Evolutionary conservation across 37 sponge, comb jelly and placozoan species (phyloP), one percentile per base, ranked within the genome.

Genomic region (Dysidea cf. avara): DNA sequence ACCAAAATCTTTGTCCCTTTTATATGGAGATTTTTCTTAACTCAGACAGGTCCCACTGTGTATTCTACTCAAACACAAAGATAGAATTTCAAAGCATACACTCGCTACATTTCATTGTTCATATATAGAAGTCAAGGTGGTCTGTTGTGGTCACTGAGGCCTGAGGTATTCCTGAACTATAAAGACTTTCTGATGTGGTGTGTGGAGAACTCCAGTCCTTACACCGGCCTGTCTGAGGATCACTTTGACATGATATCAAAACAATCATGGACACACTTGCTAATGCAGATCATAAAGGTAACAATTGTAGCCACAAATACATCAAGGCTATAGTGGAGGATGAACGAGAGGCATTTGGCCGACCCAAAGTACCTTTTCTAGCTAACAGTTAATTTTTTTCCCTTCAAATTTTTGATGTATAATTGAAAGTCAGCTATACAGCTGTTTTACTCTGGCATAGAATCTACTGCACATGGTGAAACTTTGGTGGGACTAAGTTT

Each of bases 251-350:
- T 58, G 1, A 21, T 51, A 1, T 90, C 90, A 0, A 34, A 38
- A 17, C 81, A 80, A 30, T 56, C 86, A 30, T 90, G 90, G 90
- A 90, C 81, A 54, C 63, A 73, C 54, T 50, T 90, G 22, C 59
- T 90, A 31, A 69, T 86, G 69, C 90, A 85, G 50, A 62, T 74
- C 25, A 48, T 85, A 7, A 90, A 90, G 86, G 90, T 90, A 68
- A n/a, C n/a, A n/a, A n/a, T n/a, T n/a, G n/a, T n/a, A n/a, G n/a
- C n/a, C n/a, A n/a, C n/a, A n/a, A n/a, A n/a, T n/a, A n/a, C n/a
- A n/a, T n/a, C n/a, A n/a, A n/a, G n/a, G n/a, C n/a, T n/a, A n/a
- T n/a, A n/a, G n/a, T n/a, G n/a, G n/a, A n/a, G n/a, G n/a, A n/a
- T n/a, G n/a, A n/a, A n/a, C n/a, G 33, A 11, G 37, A 22, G 21